Evolutionary conservation across 2,888 invertebrate species (phyloP).

Genomic region (Eilema griseolum): DNA sequence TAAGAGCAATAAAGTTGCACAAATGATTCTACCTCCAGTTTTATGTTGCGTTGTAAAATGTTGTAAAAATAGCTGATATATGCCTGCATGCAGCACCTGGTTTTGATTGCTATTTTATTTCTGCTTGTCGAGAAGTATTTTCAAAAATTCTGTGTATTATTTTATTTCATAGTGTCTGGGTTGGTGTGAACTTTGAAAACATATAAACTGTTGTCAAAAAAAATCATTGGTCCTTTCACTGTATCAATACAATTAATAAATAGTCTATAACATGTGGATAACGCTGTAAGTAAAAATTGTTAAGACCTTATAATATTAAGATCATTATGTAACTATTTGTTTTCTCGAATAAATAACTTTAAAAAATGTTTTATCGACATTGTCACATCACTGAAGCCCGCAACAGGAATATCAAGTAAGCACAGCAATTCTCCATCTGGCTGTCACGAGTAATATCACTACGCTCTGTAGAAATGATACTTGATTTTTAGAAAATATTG

Average conservation of each 20-base stretch:
- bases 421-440: slow-evolving; percentile 33
- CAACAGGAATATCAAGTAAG: slow-evolving; percentile 46
- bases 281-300: too few species aligned
- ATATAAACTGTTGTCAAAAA: too few species aligned
- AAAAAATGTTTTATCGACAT: slow-evolving; percentile 5
- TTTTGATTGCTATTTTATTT: slow-evolving; percentile 15
- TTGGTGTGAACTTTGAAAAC: not conserved
- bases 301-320: too few species aligned
- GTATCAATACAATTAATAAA: not conserved
- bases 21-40: slow-evolving; percentile 31
- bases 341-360: too few species aligned
- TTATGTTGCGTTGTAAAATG: slow-evolving; percentile 28
- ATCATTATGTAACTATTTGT: too few species aligned
- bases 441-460: slow-evolving; percentile 22
- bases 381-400: slow-evolving; percentile 29
- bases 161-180: not conserved
- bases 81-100: slow-evolving; percentile 7
- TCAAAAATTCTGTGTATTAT: not conserved
- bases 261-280: too few species aligned
- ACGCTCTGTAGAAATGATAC: not conserved
- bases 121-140: not conserved
- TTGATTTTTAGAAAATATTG: slow-evolving; percentile 11
- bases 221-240: too few species aligned
- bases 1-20: slow-evolving; percentile 26
- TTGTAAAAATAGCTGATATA: slow-evolving; percentile 23